Evolutionary conservation across 2,888 invertebrate genomes (phyloP).

Genomic region (Ornithoptera alexandrae): DNA sequence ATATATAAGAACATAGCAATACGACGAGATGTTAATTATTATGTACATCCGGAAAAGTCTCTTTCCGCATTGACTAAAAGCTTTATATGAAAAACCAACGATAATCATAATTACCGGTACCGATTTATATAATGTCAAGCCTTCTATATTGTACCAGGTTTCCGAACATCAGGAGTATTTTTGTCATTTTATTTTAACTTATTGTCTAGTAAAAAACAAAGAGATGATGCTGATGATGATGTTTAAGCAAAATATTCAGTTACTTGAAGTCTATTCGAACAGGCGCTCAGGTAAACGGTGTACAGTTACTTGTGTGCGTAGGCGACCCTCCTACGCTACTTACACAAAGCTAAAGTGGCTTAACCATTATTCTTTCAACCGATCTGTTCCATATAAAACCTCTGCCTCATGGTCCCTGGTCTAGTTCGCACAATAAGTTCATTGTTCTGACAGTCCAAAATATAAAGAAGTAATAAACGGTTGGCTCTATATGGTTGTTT

Average conservation of each 20-base stretch:
- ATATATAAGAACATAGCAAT: no score
- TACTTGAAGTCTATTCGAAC: constrained; percentile 12
- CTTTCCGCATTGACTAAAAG: no score
- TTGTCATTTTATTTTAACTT: no score
- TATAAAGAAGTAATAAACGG: constrained; percentile 60
- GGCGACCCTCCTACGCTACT: constrained; percentile 51
- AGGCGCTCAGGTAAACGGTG: constrained; percentile 32
- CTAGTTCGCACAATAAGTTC: constrained; percentile 78
- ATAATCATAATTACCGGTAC: no score
- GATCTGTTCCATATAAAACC: constrained; percentile 62
- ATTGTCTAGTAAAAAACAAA: background rate
- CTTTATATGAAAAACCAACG: no score
- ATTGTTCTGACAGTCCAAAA: constrained; percentile 60
- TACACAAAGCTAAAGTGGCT: constrained; percentile 48
- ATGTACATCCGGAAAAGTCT: no score
- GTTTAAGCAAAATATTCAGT: constrained; percentile 17
- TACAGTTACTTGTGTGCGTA: constrained; percentile 48
- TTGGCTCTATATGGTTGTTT: constrained; percentile 50
- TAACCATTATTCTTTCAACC: constrained; percentile 48
- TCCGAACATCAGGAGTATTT: no score
- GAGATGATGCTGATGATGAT: background rate
- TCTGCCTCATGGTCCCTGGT: constrained; percentile 69
- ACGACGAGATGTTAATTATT: no score
- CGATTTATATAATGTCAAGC: no score
- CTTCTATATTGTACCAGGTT: no score